Conservation (phyloP, 2,888 invertebrate species). For the Exephanes ischioxanthus region DNA sequence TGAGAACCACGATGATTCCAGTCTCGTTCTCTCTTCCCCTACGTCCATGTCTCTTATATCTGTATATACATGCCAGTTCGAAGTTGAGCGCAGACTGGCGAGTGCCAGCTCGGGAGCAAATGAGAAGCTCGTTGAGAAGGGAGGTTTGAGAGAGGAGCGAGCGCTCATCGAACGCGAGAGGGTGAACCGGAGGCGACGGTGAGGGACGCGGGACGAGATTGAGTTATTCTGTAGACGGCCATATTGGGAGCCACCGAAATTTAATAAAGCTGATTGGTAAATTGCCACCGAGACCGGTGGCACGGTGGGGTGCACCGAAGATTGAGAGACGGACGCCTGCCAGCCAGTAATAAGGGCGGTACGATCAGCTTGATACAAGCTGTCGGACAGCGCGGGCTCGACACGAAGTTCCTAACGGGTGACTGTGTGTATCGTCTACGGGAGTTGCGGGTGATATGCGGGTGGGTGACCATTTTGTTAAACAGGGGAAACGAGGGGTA, state of each 20-base stretch:
- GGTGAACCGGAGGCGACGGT: conserved; percentile 34
- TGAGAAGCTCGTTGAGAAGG: conserved; percentile 17
- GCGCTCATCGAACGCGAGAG: conserved; percentile 43
- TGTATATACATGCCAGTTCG: conserved; percentile 17
- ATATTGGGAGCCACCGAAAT: conserved; percentile 73
- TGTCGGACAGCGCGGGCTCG: conserved; percentile 23
- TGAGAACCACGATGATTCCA: conserved; percentile 31
- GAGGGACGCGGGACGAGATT: conserved; percentile 65
- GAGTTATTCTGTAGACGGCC: conserved; percentile 71
- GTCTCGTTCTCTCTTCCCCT: conserved; percentile 12
- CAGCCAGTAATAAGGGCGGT: conserved; percentile 6
- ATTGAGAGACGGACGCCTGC: not conserved
- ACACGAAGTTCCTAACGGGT: conserved; percentile 38
- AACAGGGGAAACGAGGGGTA: too few relatives aligned
- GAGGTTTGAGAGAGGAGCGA: conserved; percentile 23
- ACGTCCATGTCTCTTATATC: conserved; percentile 40
- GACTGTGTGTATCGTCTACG: not conserved
- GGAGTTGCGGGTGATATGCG: too few relatives aligned
- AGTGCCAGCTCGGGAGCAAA: conserved; percentile 5
- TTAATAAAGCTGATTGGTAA: conserved; percentile 74
- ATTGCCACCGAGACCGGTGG: conserved; percentile 70
- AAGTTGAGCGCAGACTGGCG: not conserved
- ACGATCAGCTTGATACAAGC: conserved; percentile 44
- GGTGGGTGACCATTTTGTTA: too few relatives aligned
- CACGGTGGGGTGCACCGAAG: conserved; percentile 6